Evolutionary conservation across 2,113 vertebrate species (phyloP).

Genomic region (Trichomycterus rosablanca): DNA sequence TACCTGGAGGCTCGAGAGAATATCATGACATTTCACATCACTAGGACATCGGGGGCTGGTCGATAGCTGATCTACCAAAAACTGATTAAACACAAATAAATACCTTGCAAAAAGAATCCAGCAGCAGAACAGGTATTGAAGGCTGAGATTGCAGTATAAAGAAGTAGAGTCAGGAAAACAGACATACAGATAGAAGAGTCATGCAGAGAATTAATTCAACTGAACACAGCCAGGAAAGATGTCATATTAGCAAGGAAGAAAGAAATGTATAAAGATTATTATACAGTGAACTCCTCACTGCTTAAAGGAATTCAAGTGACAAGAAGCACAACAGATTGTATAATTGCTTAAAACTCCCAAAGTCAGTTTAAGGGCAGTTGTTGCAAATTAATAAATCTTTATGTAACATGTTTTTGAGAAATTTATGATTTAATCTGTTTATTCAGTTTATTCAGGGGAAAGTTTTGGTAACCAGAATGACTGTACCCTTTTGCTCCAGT

Average conservation of each 20-base stretch:
- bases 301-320: too few species aligned
- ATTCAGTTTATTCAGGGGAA: too few species aligned
- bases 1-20: conserved; percentile 37
- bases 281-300: too few species aligned
- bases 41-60: conserved; percentile 6
- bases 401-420: too few species aligned
- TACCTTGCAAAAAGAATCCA: conserved; percentile 72
- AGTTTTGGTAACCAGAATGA: too few species aligned
- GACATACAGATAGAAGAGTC: conserved; percentile 35
- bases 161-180: conserved; percentile 40
- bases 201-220: conserved; percentile 5
- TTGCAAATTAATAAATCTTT: too few species aligned
- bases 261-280: neutral
- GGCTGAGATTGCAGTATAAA: conserved; percentile 51
- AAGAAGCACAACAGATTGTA: too few species aligned
- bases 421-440: too few species aligned
- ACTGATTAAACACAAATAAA: conserved; percentile 27
- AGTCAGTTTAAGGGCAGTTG: too few species aligned
- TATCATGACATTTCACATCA: conserved; percentile 18
- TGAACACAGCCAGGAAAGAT: neutral
- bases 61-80: conserved; percentile 11
- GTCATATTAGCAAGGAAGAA: neutral
- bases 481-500: too few species aligned
- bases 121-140: conserved; percentile 59
- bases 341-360: too few species aligned